Conservation (phyloP, 2,797 vertebrate genomes). For the Echiichthys vipera region DNA sequence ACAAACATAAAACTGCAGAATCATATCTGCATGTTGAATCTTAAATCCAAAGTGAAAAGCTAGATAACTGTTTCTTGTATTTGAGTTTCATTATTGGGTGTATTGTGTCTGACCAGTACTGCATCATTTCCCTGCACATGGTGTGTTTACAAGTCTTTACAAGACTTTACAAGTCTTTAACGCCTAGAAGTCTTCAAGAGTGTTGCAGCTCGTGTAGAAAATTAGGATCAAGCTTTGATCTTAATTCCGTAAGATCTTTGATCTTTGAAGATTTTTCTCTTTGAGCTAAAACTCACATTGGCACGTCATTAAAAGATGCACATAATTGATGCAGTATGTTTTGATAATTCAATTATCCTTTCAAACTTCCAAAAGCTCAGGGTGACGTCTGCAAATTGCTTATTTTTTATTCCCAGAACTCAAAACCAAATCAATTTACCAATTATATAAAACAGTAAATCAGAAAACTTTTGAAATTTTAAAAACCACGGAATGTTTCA, state of each 20-base stretch:
- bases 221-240: not conserved
- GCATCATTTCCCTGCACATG: not conserved
- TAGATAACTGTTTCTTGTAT: not conserved
- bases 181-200: not conserved
- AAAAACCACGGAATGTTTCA: not conserved
- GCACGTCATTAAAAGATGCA: not conserved
- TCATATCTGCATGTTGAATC: not conserved
- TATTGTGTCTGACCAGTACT: not conserved
- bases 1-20: constrained; percentile 42
- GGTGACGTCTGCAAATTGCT: not conserved
- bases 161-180: not conserved
- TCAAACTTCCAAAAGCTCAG: not conserved
- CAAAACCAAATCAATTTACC: not conserved
- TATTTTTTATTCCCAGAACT: not conserved
- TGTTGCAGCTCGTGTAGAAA: not conserved
- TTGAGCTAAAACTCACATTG: not conserved
- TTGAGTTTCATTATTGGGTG: not conserved
- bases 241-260: not conserved
- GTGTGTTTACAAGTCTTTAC: not conserved
- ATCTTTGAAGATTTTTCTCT: not conserved
- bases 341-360: not conserved
- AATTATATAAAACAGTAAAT: not conserved
- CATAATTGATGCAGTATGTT: not conserved
- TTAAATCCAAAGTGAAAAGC: constrained; percentile 27
- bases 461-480: not conserved